These are phyloP conservation scores for Hypercompe scribonia DNA, from an alignment of 2,888 invertebrate species.

Conservation along the genomic window DNA sequence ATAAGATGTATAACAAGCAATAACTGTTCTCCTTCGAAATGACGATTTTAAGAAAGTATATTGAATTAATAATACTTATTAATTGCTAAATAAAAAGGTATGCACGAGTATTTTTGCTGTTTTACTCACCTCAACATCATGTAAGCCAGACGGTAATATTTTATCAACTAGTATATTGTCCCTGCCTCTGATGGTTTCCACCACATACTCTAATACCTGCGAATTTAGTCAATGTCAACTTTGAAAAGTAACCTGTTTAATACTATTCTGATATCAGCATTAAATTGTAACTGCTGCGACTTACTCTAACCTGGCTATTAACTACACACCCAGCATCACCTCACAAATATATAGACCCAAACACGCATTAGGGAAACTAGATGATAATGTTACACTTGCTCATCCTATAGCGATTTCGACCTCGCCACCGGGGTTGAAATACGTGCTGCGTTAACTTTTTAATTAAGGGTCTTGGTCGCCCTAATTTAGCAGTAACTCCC, in stretches of 20 bases:
- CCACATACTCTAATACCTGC: constrained; percentile 62
- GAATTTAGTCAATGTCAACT: constrained; percentile 10
- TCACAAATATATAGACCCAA: too few species aligned
- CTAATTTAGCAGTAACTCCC: too few species aligned
- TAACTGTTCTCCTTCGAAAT: neutral
- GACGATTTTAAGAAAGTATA: neutral
- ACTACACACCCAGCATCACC: too few species aligned
- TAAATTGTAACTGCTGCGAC: neutral
- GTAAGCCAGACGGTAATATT: constrained; percentile 45
- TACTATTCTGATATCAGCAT: neutral
- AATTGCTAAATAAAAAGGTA: neutral
- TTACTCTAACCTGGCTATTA: too few species aligned
- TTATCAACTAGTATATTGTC: constrained; percentile 37
- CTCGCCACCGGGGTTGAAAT: too few species aligned
- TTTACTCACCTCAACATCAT: constrained; percentile 54
- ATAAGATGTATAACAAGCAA: neutral
- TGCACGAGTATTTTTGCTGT: neutral
- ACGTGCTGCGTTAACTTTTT: too few species aligned
- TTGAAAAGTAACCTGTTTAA: neutral
- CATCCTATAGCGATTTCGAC: too few species aligned
- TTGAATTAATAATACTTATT: neutral
- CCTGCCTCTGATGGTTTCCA: constrained; percentile 53
- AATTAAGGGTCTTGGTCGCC: too few species aligned
- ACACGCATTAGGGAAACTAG: too few species aligned
- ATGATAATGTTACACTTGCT: too few species aligned